phyloP scores from a whole-genome alignment of 2,888 invertebrate genomes.

The Suillia variegata region DNA sequence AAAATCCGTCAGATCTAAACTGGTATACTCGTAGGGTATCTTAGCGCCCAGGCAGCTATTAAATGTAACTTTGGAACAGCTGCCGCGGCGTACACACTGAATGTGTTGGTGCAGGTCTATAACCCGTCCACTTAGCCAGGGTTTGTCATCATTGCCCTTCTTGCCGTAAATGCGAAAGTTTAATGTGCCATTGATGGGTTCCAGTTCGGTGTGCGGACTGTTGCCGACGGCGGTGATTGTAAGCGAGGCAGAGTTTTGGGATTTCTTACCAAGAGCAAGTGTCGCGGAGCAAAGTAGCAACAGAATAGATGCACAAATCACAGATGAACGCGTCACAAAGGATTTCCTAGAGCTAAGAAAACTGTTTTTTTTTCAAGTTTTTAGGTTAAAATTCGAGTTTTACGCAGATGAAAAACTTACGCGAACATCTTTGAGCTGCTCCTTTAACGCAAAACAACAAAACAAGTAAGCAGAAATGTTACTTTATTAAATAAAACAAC shows the following conservation, averaged over 20 bases:
- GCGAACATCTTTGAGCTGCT: too few relatives aligned
- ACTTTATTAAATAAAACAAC: too few relatives aligned
- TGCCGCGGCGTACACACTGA: constrained; percentile 74
- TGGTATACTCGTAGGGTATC: constrained; percentile 78
- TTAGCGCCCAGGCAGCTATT: constrained; percentile 79
- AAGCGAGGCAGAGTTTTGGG: too few relatives aligned
- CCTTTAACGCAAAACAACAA: too few relatives aligned
- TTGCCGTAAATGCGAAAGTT: constrained; percentile 65
- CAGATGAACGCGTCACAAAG: too few relatives aligned
- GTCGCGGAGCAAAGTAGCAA: not conserved
- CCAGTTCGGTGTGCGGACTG: constrained; percentile 55
- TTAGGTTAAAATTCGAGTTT: too few relatives aligned
- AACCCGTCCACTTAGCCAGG: constrained; percentile 67
- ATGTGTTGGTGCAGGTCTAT: constrained; percentile 66
- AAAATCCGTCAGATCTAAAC: constrained; percentile 76
- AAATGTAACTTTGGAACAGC: constrained; percentile 70
- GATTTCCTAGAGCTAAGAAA: too few relatives aligned
- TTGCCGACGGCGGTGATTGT: too few relatives aligned
- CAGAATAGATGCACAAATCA: not conserved
- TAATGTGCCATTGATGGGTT: constrained; percentile 65
- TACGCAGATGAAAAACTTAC: too few relatives aligned
- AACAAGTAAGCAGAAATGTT: too few relatives aligned
- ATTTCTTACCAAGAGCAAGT: too few relatives aligned
- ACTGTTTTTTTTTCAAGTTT: too few relatives aligned
- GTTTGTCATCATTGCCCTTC: constrained; percentile 66